Conservation (phyloP, 2,888 invertebrate species). For the Pristionchus entomophagus region DNA sequence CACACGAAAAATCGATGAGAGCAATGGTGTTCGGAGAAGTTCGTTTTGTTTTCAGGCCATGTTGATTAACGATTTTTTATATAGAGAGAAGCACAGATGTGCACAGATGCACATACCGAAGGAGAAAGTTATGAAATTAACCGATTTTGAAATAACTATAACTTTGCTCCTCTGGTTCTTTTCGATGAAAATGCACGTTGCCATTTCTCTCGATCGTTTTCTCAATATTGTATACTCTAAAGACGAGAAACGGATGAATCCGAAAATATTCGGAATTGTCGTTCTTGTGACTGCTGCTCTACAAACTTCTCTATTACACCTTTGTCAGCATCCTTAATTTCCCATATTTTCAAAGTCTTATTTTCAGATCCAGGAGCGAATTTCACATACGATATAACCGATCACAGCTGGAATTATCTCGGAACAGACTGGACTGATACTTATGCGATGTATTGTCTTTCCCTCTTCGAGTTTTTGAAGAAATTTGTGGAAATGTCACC, state of each 20-base stretch:
- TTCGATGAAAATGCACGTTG: slow-evolving; percentile 1
- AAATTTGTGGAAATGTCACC: background rate
- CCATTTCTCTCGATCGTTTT: slow-evolving; percentile 26
- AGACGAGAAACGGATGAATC: background rate
- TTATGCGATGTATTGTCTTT: background rate
- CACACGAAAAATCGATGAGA: background rate
- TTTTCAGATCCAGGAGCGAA: background rate
- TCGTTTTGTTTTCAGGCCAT: too few relatives aligned
- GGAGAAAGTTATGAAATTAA: too few relatives aligned
- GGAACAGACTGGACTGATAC: background rate
- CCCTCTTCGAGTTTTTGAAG: background rate
- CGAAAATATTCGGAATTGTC: background rate
- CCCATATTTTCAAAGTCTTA: too few relatives aligned
- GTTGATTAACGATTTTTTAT: background rate
- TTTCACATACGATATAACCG: background rate
- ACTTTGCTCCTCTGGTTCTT: background rate
- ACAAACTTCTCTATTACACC: background rate
- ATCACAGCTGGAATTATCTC: background rate
- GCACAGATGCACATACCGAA: too few relatives aligned
- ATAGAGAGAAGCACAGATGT: too few relatives aligned
- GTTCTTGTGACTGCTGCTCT: background rate
- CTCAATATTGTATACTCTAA: background rate
- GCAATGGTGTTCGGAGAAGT: background rate
- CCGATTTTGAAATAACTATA: too few relatives aligned
- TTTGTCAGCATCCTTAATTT: background rate